Base-by-base conservation (phyloP, 2,888 invertebrate genomes). In the Microctonus aethiopoides region DNA sequence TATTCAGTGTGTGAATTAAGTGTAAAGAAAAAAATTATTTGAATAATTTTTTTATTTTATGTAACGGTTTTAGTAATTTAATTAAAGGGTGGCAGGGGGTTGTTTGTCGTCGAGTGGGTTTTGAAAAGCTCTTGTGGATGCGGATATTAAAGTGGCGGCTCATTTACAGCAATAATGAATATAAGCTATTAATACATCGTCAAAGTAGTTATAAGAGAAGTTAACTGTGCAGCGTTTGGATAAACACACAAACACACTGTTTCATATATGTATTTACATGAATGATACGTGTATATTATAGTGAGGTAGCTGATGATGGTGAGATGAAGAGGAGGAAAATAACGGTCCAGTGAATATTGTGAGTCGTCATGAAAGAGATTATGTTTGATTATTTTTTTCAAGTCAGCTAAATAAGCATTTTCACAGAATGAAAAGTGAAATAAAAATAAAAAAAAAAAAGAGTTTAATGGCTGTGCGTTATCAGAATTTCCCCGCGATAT, bases 401-500 rank as follows among this genome's bases (percentile, higher is more conserved):
- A n/a, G n/a, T n/a, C 6, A 46, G 46, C 46, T 16, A 46, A 4
- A 20, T 7, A 64, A 52, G 29, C 51, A 20, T 24, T 39, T 51
- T 29, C 13, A 32, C 9, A 3, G 22, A 29, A 34, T 64, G 52
- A 22, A n/a, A 9, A 11, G 10, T 5, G 10, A 51, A 64, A 64
- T 29, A 51, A 46, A 70, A 26, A 72, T 32, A 56, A 46, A 75
- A 46, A 51, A 46, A 46, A 26, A 72, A 46, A 56, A 46, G 75
- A 73, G 81, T 81, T 83, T 85, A 85, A 86, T 81, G 84, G 83
- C n/a, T n/a, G 81, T 78, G 76, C 80, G 84, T 86, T 86, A 86
- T 86, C 86, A 83, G 84, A 85, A 85, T 86, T 85, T 85, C 85
- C 86, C 81, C 83, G 81, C 82, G 81, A 86, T 80, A 83, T 84